These are phyloP conservation scores for Ashinkailepas kermadecensis DNA, from an alignment of 2,888 invertebrate genomes.

Conservation along the genomic window DNA sequence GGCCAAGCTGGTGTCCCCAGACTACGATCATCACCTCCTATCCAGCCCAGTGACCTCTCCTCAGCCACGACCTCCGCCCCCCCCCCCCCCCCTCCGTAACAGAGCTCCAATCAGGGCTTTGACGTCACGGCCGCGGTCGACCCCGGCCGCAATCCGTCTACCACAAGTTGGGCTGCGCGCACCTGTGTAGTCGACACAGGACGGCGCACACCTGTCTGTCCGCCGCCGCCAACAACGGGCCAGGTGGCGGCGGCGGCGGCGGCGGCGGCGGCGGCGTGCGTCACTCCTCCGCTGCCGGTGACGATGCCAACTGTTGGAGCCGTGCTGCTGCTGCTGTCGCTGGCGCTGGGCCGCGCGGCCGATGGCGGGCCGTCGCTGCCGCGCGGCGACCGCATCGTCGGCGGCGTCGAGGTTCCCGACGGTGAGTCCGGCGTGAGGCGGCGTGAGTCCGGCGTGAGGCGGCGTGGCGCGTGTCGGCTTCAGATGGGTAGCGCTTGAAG, in stretches of 20 bases:
- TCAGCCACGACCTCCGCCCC: no score
- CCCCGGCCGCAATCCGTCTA: not conserved
- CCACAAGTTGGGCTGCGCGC: not conserved
- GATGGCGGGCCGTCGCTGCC: no score
- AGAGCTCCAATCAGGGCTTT: not conserved
- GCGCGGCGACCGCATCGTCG: not conserved
- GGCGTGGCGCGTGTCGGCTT: no score
- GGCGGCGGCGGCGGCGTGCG: not conserved
- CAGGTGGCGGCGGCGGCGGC: not conserved
- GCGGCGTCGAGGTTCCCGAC: not conserved
- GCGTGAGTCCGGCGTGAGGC: not conserved
- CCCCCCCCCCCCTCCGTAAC: no score
- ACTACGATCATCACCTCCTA: no score
- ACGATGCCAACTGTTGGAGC: not conserved
- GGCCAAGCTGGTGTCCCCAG: no score
- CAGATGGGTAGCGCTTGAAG: no score
- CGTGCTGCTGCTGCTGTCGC: not conserved
- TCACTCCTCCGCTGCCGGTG: not conserved
- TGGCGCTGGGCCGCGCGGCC: not conserved
- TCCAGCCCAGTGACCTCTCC: no score
- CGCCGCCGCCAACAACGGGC: not conserved
- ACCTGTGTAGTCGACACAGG: not conserved
- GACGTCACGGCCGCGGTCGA: conserved; percentile 1
- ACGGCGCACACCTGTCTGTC: not conserved
- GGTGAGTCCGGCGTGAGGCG: not conserved